Conservation (phyloP, 2,888 invertebrate species). For the Apotomis betuletana region DNA sequence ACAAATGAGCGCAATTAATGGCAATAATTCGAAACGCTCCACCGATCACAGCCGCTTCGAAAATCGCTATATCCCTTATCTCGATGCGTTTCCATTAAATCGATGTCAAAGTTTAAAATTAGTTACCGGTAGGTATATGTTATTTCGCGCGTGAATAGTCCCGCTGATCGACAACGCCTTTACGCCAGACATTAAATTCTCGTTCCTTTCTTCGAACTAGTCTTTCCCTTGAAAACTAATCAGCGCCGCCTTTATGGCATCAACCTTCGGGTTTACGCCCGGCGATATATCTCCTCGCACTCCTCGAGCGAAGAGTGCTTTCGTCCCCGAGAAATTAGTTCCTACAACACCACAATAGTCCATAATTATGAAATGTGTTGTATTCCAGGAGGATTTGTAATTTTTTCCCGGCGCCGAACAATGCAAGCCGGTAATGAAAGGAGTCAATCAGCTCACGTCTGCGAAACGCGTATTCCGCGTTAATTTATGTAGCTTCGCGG, state of each 20-base stretch:
- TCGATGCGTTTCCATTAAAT: slow-evolving; percentile 43
- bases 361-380: slow-evolving; percentile 84
- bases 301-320: slow-evolving; percentile 65
- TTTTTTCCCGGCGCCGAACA: slow-evolving; percentile 78
- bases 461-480: slow-evolving; percentile 66
- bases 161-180: slow-evolving; percentile 40
- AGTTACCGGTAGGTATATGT: slow-evolving; percentile 43
- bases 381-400: slow-evolving; percentile 75
- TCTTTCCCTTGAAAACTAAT: slow-evolving; percentile 78
- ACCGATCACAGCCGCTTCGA: slow-evolving; percentile 36
- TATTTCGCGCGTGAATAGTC: slow-evolving; percentile 41
- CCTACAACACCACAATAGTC: slow-evolving; percentile 80
- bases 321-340: slow-evolving; percentile 72
- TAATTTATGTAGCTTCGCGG: slow-evolving; percentile 73
- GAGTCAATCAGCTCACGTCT: slow-evolving; percentile 81
- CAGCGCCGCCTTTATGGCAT: slow-evolving; percentile 71
- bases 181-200: slow-evolving; percentile 62
- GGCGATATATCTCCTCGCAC: slow-evolving; percentile 67
- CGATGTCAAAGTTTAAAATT: slow-evolving; percentile 47
- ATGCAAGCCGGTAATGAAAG: slow-evolving; percentile 80
- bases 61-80: slow-evolving; percentile 18
- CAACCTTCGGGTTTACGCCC: slow-evolving; percentile 64
- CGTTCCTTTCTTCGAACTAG: slow-evolving; percentile 72
- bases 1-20: slow-evolving; percentile 74
- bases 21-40: slow-evolving; percentile 57